Evolutionary conservation across 2,113 vertebrate species (phyloP).

Genomic region (Ranitomeya variabilis): DNA sequence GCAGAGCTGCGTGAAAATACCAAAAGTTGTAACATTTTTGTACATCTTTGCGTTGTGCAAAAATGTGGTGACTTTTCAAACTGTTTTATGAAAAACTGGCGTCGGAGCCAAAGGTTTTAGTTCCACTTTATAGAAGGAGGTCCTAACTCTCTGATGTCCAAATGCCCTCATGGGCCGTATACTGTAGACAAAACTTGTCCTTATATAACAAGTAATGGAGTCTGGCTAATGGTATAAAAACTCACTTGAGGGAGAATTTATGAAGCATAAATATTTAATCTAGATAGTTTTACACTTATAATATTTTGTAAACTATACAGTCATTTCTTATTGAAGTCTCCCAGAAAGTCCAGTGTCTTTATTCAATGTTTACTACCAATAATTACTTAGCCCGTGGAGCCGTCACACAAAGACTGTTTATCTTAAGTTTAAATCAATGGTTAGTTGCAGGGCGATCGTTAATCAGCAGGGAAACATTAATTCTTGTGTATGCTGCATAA

Average conservation of each 20-base stretch:
- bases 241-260: background rate
- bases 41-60: too few species aligned
- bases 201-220: background rate
- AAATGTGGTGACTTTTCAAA: too few species aligned
- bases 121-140: background rate
- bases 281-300: background rate
- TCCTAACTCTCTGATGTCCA: background rate
- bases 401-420: conserved; percentile 51
- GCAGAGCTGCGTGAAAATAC: too few species aligned
- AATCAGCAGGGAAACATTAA: conserved; percentile 49
- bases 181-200: background rate
- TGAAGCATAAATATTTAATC: background rate
- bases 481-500: conserved; percentile 34
- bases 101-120: too few species aligned
- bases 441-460: conserved; percentile 57
- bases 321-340: background rate
- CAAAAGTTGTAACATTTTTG: too few species aligned
- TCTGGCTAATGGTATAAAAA: background rate
- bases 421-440: conserved; percentile 57
- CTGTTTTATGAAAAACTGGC: too few species aligned
- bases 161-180: too few species aligned
- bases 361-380: conserved; percentile 42
- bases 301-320: background rate
- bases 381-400: conserved; percentile 49
- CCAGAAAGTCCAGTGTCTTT: background rate